Percentiles rank a stretch among this genome's conserved stretches.
These are phyloP conservation scores for Nansenia antarctica DNA, from an alignment of 2,113 vertebrate genomes.

Conservation along the genomic window DNA sequence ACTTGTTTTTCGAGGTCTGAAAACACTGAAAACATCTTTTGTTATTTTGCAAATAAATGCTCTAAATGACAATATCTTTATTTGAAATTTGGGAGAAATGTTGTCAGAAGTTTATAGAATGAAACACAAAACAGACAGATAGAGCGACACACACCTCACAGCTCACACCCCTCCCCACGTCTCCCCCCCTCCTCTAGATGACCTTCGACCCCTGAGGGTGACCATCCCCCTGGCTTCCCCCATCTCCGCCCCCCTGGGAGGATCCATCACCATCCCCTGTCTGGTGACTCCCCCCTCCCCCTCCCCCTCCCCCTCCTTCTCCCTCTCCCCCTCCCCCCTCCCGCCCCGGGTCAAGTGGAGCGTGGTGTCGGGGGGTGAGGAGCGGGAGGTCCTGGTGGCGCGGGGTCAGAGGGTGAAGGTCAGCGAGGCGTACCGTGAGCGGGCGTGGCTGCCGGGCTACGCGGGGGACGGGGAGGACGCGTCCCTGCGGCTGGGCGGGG, in stretches of 20 bases:
- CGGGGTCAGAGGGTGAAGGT: slow-evolving; percentile 87
- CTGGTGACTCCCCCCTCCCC: slow-evolving; percentile 71
- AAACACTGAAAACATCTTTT: no score
- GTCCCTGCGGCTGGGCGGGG: slow-evolving; percentile 80
- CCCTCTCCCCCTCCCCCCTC: slow-evolving; percentile 35
- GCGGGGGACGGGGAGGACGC: slow-evolving; percentile 76
- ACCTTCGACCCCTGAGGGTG: slow-evolving; percentile 75
- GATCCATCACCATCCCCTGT: slow-evolving; percentile 86
- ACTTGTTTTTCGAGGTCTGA: no score
- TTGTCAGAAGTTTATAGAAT: no score
- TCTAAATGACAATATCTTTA: no score
- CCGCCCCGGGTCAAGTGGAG: slow-evolving; percentile 90
- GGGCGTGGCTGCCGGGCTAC: slow-evolving; percentile 83
- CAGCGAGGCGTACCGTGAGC: slow-evolving; percentile 80
- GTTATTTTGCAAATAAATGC: no score
- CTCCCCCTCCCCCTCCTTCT: background rate
- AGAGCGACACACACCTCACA: no score
- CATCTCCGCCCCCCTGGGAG: slow-evolving; percentile 75
- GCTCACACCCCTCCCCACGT: no score
- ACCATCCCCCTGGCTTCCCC: slow-evolving; percentile 73
- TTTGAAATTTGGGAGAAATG: no score
- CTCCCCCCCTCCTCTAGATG: slow-evolving; percentile 60
- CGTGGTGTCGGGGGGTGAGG: slow-evolving; percentile 79
- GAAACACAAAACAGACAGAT: no score
- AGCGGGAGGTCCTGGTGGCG: slow-evolving; percentile 90